Evolutionary conservation across 2,113 vertebrate species (phyloP), one percentile per base, ranked within the genome.

Genomic region (Ranitomeya variabilis): DNA sequence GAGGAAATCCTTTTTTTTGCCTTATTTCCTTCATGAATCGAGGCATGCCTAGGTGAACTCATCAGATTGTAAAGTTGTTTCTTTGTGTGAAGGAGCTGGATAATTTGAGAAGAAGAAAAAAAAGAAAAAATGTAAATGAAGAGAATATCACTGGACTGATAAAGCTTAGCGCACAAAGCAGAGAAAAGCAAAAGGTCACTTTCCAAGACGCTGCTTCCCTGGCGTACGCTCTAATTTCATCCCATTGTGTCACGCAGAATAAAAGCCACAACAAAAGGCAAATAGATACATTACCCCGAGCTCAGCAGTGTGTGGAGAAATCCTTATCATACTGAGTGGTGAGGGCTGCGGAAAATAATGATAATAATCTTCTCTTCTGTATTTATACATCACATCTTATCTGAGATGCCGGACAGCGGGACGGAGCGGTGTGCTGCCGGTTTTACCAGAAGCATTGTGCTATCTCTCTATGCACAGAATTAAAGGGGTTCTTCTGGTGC

Each of bases 111-210:
- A 87, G 64, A 37, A 37, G 26, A 45, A 45, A 45, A 45, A 83
- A 71, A 82, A 76, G 71, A 37, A 88, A 84, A 85, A 89, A 89
- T 78, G 87, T 89, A 82, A 89, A 85, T 89, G 82, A 85, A 85
- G 69, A 55, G 81, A 85, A 89, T 77, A 85, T 85, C 16, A 79
- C 71, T 16, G 73, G 54, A 51, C 87, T 89, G 87, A 85, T 89
- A 89, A 89, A 79, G 37, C 51, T 78, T 45, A 19, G 52, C 23
- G 15, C 82, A 84, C 81, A 71, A 78, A 85, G 87, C 80, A 77
- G 69, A 83, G 80, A 6, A 76, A 77, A 77, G 80, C 79, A 21
- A 82, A 89, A 89, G 87, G 87, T 89, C 87, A 89, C 74, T 85
- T 85, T 85, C 62, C 74, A 55, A 88, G 80, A 37, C 87, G 52